Evolutionary conservation across 2,888 invertebrate species (phyloP).

Genomic region (Mimumesa dahlbomi): DNA sequence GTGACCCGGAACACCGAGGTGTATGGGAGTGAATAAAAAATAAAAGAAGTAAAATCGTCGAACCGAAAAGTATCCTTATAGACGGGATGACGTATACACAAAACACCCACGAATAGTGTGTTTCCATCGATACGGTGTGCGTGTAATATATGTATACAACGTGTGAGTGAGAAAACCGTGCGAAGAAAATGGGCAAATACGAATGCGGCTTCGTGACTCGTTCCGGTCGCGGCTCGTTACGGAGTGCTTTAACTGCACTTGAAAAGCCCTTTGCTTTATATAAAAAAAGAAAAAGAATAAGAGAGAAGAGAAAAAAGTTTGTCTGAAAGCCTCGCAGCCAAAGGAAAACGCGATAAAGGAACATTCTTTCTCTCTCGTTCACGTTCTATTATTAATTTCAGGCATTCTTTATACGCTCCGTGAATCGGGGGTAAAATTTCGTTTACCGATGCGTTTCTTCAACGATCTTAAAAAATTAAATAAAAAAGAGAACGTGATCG

Average conservation of each 20-base stretch:
- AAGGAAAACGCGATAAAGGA: slow-evolving; percentile 3
- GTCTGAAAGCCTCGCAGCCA: slow-evolving; percentile 15
- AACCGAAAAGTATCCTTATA: not conserved
- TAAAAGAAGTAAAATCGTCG: not conserved
- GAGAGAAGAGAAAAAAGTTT: not conserved
- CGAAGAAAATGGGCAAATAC: not conserved
- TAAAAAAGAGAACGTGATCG: too few relatives aligned
- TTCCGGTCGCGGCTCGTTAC: slow-evolving; percentile 7
- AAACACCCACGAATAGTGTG: too few relatives aligned
- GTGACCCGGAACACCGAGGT: not conserved
- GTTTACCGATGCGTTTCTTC: not conserved
- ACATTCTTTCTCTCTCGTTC: slow-evolving; percentile 8
- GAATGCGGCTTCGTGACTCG: slow-evolving; percentile 1
- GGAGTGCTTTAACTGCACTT: slow-evolving; percentile 3
- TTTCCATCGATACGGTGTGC: too few relatives aligned
- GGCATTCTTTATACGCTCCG: not conserved
- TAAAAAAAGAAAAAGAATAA: not conserved
- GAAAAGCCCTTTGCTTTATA: not conserved
- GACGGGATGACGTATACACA: not conserved
- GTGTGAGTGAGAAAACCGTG: not conserved
- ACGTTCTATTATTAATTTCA: slow-evolving; percentile 34
- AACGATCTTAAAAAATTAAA: not conserved
- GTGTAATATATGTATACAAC: too few relatives aligned
- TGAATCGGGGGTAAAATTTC: not conserved
- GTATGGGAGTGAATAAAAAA: not conserved